phyloP scores from a whole-genome alignment of 2,888 invertebrate genomes.

The Volucella zonaria region DNA sequence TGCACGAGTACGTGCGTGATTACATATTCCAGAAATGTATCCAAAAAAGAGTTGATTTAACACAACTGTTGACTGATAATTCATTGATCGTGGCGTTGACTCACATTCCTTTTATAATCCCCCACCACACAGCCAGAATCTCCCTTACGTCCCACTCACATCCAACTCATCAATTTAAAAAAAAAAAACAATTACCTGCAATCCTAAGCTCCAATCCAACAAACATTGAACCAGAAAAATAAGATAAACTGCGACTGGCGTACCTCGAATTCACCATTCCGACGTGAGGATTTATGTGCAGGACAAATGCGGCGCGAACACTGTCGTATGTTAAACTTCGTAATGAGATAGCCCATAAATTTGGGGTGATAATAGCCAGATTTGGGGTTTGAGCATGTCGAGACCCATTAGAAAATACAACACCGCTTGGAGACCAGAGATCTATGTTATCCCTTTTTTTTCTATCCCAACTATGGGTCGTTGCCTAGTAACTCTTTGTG shows the following conservation, averaged over 20 bases:
- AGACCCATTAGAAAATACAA: slow-evolving; percentile 58
- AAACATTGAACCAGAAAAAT: slow-evolving; percentile 29
- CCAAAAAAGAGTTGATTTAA: background rate
- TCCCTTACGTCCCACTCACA: background rate
- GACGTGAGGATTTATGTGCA: slow-evolving; percentile 51
- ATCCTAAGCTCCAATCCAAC: slow-evolving; percentile 17
- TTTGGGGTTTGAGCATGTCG: slow-evolving; percentile 46
- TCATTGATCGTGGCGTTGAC: background rate
- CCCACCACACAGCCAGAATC: background rate
- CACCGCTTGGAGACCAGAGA: slow-evolving; percentile 35
- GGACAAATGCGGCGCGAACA: slow-evolving; percentile 57
- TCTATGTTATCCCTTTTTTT: slow-evolving; percentile 41
- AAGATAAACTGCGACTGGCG: slow-evolving; percentile 57
- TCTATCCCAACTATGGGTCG: slow-evolving; percentile 1
- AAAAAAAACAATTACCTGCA: slow-evolving; percentile 47
- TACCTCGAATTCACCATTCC: slow-evolving; percentile 44
- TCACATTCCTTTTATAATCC: background rate
- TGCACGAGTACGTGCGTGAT: slow-evolving; percentile 54
- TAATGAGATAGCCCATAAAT: slow-evolving; percentile 69
- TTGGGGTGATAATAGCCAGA: slow-evolving; percentile 64
- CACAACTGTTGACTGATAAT: slow-evolving; percentile 3
- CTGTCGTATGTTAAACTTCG: slow-evolving; percentile 64
- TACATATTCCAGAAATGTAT: slow-evolving; percentile 51
- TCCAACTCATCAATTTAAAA: background rate
- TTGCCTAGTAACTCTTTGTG: slow-evolving; percentile 13